Base-by-base conservation (phyloP, 1,140 invertebrate species). In the Latrodectus geometricus region DNA sequence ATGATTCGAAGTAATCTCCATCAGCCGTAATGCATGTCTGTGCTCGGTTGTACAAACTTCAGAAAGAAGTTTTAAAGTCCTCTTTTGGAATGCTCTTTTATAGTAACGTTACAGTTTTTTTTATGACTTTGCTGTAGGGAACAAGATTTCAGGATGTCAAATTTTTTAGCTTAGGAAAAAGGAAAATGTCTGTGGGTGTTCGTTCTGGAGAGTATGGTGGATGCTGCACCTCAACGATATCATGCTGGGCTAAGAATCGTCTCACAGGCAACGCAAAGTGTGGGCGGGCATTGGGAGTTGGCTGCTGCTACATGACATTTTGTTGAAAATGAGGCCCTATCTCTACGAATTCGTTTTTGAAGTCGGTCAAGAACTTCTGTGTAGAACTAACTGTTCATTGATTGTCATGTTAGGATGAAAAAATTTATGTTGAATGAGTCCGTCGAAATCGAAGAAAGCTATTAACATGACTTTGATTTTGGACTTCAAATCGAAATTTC, bases 251-350 rank as follows among this genome's bases (percentile, higher is more conserved):
- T 5, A 50, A 74, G 35, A 74, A 49, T 35, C 48, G 17, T 9
- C 15, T 50, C 73, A 74, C 4, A 52, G 48, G 15, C 17, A 17
- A 74, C 15, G 73, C 9, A 74, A 49, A 20, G 73, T 74, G 14
- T 5, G 5, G 49, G 0, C 49, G 17, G 73, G 48, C 73, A 49
- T 50, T 74, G 14, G 14, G 0, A 49, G 49, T 15, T 15, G 52
- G n/a, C 20, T 20, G 48, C 35, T 50, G 48, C 73, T 17, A 52
- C 49, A 7, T 54, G 48, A 15, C 35, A 74, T 74, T 74, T n/a
- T 74, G 73, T 50, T 50, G 73, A 50, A 74, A 74, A 52, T 23
- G 70, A 48, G n/a, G n/a, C n/a, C n/a, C n/a, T n/a, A n/a, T n/a
- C n/a, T n/a, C n/a, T n/a, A n/a, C n/a, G n/a, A n/a, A n/a, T n/a